phyloP scores from a whole-genome alignment of 2,113 vertebrate genomes.

The Delphinus delphis region DNA sequence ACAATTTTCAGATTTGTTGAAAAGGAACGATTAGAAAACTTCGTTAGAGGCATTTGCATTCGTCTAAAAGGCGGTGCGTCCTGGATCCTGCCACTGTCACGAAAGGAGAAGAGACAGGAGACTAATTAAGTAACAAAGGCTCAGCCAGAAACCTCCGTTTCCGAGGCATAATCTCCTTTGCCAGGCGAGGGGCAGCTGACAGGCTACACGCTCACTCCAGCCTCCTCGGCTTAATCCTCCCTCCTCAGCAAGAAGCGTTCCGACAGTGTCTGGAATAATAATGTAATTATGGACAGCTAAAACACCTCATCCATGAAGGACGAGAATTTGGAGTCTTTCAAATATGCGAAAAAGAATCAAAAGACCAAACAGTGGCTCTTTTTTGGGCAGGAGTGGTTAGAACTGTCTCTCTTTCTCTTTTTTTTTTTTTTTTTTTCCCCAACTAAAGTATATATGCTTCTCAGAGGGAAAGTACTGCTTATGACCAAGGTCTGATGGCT shows the following conservation, averaged over 20 bases:
- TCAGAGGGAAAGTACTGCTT: conserved; percentile 35
- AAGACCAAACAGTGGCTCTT: conserved; percentile 32
- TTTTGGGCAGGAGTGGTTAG: background rate
- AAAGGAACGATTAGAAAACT: conserved; percentile 60
- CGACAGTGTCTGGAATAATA: conserved; percentile 68
- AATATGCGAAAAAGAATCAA: background rate
- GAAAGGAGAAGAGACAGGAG: conserved; percentile 63
- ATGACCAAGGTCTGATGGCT: background rate
- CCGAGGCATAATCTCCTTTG: conserved; percentile 69
- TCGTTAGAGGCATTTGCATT: conserved; percentile 41
- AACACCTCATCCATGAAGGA: conserved; percentile 68
- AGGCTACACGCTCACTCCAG: background rate
- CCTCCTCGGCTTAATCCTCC: conserved; percentile 64
- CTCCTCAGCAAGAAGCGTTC: conserved; percentile 41
- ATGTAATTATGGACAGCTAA: conserved; percentile 61
- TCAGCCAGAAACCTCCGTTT: conserved; percentile 25
- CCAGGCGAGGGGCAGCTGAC: conserved; percentile 51
- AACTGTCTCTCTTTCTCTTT: background rate
- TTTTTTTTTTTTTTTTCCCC: background rate
- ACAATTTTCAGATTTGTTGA: conserved; percentile 69
- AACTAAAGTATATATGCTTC: background rate
- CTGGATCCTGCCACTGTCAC: conserved; percentile 41
- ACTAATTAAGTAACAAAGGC: conserved; percentile 68
- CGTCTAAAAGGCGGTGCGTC: conserved; percentile 28
- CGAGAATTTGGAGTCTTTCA: conserved; percentile 41